phyloP scores from a whole-genome alignment of 2,113 vertebrate genomes.

The Trichomycterus rosablanca region DNA sequence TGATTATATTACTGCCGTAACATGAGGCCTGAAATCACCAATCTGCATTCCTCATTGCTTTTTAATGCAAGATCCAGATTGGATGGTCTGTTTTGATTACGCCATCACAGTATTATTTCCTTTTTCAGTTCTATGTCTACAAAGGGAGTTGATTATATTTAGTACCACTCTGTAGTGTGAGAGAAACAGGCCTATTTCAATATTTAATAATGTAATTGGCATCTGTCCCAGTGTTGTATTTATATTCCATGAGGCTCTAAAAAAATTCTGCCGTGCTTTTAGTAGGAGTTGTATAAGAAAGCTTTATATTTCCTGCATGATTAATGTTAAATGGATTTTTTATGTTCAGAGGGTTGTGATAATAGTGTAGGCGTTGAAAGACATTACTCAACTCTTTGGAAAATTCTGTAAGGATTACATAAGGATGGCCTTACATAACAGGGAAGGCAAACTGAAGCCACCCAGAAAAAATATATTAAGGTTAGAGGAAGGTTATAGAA shows the following conservation, averaged over 20 bases:
- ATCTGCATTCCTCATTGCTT: neutral
- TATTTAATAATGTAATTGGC: conserved; percentile 27
- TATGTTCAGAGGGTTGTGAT: conserved; percentile 14
- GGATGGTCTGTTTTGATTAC: neutral
- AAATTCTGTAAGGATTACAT: conserved; percentile 28
- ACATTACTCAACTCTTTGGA: conserved; percentile 26
- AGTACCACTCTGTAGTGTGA: neutral
- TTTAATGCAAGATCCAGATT: neutral
- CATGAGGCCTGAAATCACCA: neutral
- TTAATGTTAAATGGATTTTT: conserved; percentile 37
- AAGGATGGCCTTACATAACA: conserved; percentile 30
- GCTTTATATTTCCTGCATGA: conserved; percentile 1
- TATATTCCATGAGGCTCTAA: neutral
- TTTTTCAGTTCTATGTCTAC: neutral
- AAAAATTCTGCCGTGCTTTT: neutral
- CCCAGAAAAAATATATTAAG: conserved; percentile 6
- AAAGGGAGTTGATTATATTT: neutral
- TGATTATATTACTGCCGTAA: neutral
- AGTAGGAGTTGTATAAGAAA: neutral
- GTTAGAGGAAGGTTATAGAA: neutral
- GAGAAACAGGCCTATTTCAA: neutral
- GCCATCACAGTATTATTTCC: neutral
- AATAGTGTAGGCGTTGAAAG: conserved; percentile 29
- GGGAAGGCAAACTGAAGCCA: conserved; percentile 11
- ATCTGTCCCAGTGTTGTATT: conserved; percentile 4